Base-by-base conservation (phyloP, 2,113 vertebrate species). In the Leiothrix lutea region DNA sequence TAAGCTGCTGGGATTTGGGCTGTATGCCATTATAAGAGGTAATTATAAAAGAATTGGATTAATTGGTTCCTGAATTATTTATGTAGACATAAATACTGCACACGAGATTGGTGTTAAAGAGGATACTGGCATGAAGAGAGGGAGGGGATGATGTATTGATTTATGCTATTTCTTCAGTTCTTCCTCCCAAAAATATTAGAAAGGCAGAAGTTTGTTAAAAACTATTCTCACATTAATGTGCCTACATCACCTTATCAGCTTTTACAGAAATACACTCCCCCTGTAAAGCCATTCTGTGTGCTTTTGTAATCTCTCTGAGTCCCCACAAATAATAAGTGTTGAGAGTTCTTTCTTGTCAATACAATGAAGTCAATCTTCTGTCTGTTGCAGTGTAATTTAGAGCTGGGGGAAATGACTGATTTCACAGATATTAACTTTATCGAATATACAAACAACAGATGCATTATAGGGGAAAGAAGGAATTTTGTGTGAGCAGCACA, bases 31-130 rank as follows among this genome's bases (percentile, higher is more conserved):
- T 95, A 56, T 90, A 95, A 94, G 91, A 97, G 94, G 97, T 97
- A 98, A 97, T 98, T 98, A 98, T 97, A 97, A 97, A 98, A 98
- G 88, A 97, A 97, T 91, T 97, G 96, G 96, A 97, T 98, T 98
- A 98, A 98, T 97, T 98, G 96, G 92, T 90, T 92, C 89, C 94
- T 98, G 97, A 98, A 98, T 98, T 98, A 98, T 98, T 98, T 97
- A 98, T 96, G 86, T 95, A 96, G 96, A 94, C 96, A 96, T 97
- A 98, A 98, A 98, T 98, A 97, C 88, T 97, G 86, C 94, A 97
- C 95, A 95, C 53, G 75, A 93, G 83, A 94, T 97, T 31, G 73
- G 94, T 91, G 86, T 97, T 97, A 95, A 95, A 86, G 80, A 93
- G 95, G 95, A 94, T 91, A 87, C 88, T 92, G 90, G 65, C 90